These are phyloP conservation scores for Chloroceryle amazona DNA, from an alignment of 2,797 vertebrate species.

Conservation along the genomic window DNA sequence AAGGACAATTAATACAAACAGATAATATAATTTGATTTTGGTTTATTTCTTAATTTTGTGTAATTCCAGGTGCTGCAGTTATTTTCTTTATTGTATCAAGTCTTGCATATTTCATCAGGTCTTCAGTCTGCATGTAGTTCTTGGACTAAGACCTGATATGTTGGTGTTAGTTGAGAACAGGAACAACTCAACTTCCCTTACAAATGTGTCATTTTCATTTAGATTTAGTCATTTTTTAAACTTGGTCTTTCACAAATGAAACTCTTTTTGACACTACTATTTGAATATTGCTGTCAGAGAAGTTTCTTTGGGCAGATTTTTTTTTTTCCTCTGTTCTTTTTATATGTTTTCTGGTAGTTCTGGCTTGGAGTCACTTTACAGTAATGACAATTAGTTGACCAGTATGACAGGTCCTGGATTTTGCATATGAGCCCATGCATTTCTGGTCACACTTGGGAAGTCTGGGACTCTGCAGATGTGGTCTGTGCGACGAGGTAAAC, in stretches of 20 bases:
- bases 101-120: not conserved
- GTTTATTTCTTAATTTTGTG: not conserved
- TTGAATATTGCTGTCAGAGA: not conserved
- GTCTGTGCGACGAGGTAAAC: not conserved
- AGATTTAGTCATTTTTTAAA: not conserved
- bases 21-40: not conserved
- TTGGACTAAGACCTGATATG: not conserved
- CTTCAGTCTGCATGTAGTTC: not conserved
- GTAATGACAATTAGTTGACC: not conserved
- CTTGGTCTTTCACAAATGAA: not conserved
- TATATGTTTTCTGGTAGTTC: not conserved
- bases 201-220: not conserved
- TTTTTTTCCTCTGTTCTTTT: not conserved
- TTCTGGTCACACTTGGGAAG: not conserved
- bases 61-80: not conserved
- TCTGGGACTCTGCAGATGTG: not conserved
- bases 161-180: not conserved
- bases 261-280: not conserved
- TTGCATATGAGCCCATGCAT: fast-evolving
- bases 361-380: not conserved
- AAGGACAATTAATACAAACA: not conserved
- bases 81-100: not conserved
- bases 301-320: not conserved
- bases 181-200: not conserved
- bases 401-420: not conserved